These are phyloP conservation scores for Brachynemurus nebulosus DNA, from an alignment of 2,888 invertebrate genomes.

Conservation along the genomic window DNA sequence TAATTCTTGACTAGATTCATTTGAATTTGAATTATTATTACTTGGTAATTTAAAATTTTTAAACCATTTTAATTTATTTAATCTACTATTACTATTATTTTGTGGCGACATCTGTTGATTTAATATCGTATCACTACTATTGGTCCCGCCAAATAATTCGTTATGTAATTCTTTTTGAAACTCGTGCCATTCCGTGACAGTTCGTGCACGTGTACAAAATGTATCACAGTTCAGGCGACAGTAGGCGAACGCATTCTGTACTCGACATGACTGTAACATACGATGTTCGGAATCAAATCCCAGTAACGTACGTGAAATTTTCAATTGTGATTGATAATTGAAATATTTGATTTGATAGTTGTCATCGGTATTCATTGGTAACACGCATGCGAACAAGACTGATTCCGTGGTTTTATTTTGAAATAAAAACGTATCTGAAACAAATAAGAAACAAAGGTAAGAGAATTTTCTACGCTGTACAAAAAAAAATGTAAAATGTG, in stretches of 20 bases:
- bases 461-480: too few species aligned
- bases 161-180: background rate
- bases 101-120: background rate
- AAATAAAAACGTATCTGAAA: conserved; percentile 39
- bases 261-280: conserved; percentile 47
- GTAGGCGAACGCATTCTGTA: conserved; percentile 49
- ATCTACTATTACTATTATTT: background rate
- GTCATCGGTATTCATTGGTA: conserved; percentile 38
- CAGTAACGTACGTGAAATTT: conserved; percentile 43
- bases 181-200: conserved; percentile 13
- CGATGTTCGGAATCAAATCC: conserved; percentile 47
- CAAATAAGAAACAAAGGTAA: too few species aligned
- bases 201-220: conserved; percentile 44
- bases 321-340: conserved; percentile 38
- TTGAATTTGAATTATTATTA: background rate
- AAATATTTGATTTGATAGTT: conserved; percentile 37
- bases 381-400: conserved; percentile 48
- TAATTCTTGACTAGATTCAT: background rate
- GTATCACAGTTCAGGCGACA: conserved; percentile 49
- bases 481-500: too few species aligned
- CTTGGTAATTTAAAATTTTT: background rate
- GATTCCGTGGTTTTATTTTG: conserved; percentile 48
- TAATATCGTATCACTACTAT: background rate
- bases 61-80: background rate
- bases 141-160: background rate